Evolutionary conservation across 92 coral and sea anemone genomes (phyloP), one percentile per base, ranked within the genome.

Genomic region (Montipora capitata): DNA sequence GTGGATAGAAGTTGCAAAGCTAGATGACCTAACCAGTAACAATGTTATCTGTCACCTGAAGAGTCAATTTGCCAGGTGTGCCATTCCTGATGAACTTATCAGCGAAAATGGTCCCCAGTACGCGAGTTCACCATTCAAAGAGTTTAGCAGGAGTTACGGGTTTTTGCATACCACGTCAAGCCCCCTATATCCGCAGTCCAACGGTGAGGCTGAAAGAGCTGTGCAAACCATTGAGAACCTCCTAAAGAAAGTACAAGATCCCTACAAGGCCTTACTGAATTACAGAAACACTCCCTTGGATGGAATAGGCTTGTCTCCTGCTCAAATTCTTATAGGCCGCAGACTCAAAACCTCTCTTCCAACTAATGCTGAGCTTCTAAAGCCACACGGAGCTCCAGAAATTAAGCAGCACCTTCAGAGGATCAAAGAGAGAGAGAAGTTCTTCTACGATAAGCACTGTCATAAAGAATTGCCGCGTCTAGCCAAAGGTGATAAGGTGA

Each of bases 401-500:
- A 78, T 69, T 17, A 59, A 54, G 62, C 65, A 89, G 12, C 38
- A 71, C 38, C 49, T 65, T 35, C 61, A 73, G 12, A 81, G 72
- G 44, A 43, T 69, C 27, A 82, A 82, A 65, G 67, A 43, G 17
- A 63, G 35, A 63, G 61, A 73, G 62, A 45, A 15, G 54, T 8
- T 73, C 49, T 73, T 43, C 65, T 86, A 71, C 76, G 91, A 89
- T 66, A 77, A 73, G 40, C 88, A 85, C 74, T 80, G 72, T 81
- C 57, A 82, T 76, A 88, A 84, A 77, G 92, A 82, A 57, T 65
- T 88, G 18, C 89, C 84, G 77, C 62, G 51, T 45, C 62, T 82
- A 42, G 79, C 89, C 77, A 74, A 42, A 43, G 93, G 82, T 76
- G 89, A 92, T 41, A 70, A 58, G 40, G 90, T 84, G 18, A 13